These are phyloP conservation scores for Brachyrhaphis roseni DNA, from an alignment of 2,797 vertebrate genomes.

Conservation along the genomic window DNA sequence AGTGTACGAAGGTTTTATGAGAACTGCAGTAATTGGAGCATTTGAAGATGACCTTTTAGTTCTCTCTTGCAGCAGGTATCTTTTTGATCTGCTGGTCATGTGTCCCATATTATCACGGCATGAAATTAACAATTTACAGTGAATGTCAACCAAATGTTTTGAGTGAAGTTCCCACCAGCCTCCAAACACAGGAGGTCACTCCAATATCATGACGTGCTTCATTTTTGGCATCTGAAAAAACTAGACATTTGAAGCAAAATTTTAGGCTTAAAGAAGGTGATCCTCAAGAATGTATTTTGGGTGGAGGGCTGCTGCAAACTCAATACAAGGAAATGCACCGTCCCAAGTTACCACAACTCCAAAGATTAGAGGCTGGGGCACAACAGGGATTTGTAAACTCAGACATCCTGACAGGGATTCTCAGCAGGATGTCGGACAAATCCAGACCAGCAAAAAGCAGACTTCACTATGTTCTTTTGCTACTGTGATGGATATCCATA, in stretches of 20 bases:
- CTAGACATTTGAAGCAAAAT: conserved; percentile 16
- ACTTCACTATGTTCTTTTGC: conserved; percentile 19
- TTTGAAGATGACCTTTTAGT: neutral
- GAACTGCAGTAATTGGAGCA: neutral
- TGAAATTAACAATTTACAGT: neutral
- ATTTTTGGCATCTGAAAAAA: conserved; percentile 6
- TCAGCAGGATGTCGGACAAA: conserved; percentile 32
- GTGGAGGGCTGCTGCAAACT: conserved; percentile 33
- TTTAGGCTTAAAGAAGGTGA: conserved; percentile 8
- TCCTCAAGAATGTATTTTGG: conserved; percentile 25
- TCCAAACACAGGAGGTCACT: neutral
- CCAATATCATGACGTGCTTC: neutral
- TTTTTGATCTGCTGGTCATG: neutral
- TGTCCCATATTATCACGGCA: neutral
- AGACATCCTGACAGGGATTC: conserved; percentile 56
- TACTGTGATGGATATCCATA: conserved; percentile 28
- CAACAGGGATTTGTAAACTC: conserved; percentile 42
- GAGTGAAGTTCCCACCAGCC: neutral
- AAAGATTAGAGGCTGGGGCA: conserved; percentile 42
- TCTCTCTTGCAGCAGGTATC: neutral
- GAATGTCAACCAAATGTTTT: neutral
- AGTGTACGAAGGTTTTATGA: neutral
- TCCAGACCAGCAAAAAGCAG: conserved; percentile 14
- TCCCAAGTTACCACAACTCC: conserved; percentile 43
- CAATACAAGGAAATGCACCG: conserved; percentile 52